Evolutionary conservation across 1,140 invertebrate genomes (phyloP).

Genomic region (Dysdera silvatica): DNA sequence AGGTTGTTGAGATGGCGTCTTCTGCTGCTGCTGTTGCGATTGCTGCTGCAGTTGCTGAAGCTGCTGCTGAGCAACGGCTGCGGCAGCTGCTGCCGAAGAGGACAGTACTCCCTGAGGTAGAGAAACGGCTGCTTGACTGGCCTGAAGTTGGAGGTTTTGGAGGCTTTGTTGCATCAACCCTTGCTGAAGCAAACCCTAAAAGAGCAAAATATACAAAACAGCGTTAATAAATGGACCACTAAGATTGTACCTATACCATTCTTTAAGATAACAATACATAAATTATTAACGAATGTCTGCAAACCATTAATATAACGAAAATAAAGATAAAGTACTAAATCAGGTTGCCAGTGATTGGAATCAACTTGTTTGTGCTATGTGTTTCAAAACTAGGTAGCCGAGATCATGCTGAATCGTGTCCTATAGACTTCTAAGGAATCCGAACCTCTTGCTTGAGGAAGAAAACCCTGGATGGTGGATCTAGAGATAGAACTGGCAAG

Average conservation of each 20-base stretch:
- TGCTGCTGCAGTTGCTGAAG: constrained; percentile 43
- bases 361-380: no score
- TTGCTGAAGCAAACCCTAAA: constrained; percentile 38
- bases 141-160: constrained; percentile 53
- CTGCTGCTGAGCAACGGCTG: constrained; percentile 62
- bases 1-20: constrained; percentile 41
- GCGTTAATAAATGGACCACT: neutral
- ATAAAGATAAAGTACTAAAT: no score
- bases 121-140: constrained; percentile 40
- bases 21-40: constrained; percentile 42
- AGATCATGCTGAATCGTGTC: no score
- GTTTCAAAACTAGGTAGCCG: no score
- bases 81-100: constrained; percentile 67
- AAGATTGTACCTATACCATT: neutral
- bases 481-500: no score
- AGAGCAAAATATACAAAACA: neutral
- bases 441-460: no score
- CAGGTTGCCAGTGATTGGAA: no score
- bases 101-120: constrained; percentile 48
- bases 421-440: no score
- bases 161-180: constrained; percentile 40
- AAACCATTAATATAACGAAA: no score
- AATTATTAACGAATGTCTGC: no score
- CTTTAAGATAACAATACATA: neutral
- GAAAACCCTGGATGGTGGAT: no score